Evolutionary conservation across 2,888 invertebrate species (phyloP), one percentile per base, ranked within the genome.

Genomic region (Lapara coniferarum): DNA sequence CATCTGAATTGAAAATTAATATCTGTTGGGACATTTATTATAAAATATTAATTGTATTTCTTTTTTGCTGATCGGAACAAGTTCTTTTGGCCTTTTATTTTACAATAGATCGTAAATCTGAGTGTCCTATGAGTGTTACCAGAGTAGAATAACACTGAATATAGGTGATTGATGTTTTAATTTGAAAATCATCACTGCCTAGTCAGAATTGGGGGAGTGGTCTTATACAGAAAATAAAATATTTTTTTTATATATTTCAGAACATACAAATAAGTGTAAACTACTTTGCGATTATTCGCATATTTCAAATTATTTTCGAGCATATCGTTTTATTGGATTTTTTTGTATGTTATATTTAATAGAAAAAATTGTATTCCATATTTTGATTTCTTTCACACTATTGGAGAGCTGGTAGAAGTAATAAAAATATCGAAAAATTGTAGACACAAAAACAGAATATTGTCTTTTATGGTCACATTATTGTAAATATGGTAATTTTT

Each of bases 121-220:
- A 63, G 67, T 59, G 56, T 53, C 71, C 58, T 57, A 5, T 58
- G 56, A 70, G 63, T 74, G 72, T 75, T 76, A 74, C 73, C 73
- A 77, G 73, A 68, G 67, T 74, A 72, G 19, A 49, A 49, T 63
- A 49, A 63, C 63, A 63, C 63, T 57, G 57, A 46, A 49, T 63
- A 63, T 63, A 70, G 63, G 51, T 70, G 13, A 66, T 69, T 67
- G 53, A 66, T 69, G 68, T 74, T 75, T 76, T 76, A 73, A 12
- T 19, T 55, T 19, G 10, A 53, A 55, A 55, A 73, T 70, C 71
- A 75, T 75, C 70, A 71, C 77, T 72, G 66, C 69, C 63, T 63
- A 63, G 63, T 63, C 63, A 49, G 49, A 63, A 49, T 46, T 12
- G 12, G 12, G 49, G 13, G 49, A 46, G 63, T 19, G 63, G 63